A percentile compares a stretch with the other conserved stretches of the same genome.
Conservation (phyloP, 2,797 vertebrate genomes). For the Nannoperca obscura region DNA sequence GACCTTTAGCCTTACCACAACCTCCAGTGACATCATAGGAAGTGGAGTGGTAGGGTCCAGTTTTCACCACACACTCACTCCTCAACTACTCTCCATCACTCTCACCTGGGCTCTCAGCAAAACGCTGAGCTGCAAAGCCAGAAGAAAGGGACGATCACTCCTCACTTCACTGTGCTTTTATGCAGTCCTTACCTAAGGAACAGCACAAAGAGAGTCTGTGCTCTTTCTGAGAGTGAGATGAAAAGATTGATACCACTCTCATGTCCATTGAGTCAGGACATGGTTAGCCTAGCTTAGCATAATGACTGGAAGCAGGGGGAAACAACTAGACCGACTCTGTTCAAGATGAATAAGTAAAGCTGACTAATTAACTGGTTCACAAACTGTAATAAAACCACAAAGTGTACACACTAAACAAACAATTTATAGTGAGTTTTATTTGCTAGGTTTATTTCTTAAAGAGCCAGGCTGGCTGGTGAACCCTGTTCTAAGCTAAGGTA, state of each 20-base stretch:
- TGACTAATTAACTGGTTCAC: not conserved
- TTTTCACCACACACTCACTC: conserved; percentile 4
- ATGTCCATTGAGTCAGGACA: not conserved
- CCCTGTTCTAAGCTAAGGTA: not conserved
- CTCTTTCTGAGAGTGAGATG: not conserved
- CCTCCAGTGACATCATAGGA: not conserved
- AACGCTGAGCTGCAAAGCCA: conserved; percentile 32
- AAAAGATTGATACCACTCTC: not conserved
- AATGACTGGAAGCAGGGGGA: not conserved
- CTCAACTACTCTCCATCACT: conserved; percentile 22
- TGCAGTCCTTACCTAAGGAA: not conserved
- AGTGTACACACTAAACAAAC: not conserved
- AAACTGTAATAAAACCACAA: not conserved
- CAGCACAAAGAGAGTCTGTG: not conserved
- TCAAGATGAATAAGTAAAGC: not conserved
- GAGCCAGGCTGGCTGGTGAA: not conserved
- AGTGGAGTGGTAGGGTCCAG: conserved; percentile 8
- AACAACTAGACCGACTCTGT: not conserved
- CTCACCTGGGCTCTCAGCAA: conserved; percentile 33
- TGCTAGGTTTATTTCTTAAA: not conserved
- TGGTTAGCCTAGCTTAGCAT: not conserved
- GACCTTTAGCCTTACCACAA: conserved; percentile 14
- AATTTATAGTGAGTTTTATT: not conserved
- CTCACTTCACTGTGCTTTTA: not conserved
- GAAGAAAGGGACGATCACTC: not conserved